Evolutionary conservation across 2,113 vertebrate genomes (phyloP).

Genomic region (Macroglossus sobrinus): DNA sequence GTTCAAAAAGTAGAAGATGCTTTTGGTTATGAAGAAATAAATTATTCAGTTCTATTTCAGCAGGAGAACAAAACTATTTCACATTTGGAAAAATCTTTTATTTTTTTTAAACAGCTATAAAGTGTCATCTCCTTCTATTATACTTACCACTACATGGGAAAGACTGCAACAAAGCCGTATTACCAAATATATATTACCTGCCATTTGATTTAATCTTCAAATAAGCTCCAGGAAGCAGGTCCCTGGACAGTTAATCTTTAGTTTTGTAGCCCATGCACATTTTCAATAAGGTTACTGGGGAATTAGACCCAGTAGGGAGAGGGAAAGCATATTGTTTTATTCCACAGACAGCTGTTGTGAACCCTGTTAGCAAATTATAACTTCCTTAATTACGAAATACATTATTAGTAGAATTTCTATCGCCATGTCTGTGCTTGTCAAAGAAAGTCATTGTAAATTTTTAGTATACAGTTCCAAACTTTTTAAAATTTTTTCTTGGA

Average conservation of each 20-base stretch:
- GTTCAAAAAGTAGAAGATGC: constrained; percentile 73
- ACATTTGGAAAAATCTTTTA: constrained; percentile 63
- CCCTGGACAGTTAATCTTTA: constrained; percentile 86
- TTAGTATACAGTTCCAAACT: background rate
- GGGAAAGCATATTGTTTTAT: constrained; percentile 78
- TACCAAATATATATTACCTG: constrained; percentile 84
- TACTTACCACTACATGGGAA: constrained; percentile 66
- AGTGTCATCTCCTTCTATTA: constrained; percentile 75
- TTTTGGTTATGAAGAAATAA: constrained; percentile 73
- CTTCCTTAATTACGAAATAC: constrained; percentile 74
- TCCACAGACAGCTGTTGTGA: constrained; percentile 75
- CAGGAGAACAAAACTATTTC: constrained; percentile 66
- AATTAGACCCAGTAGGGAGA: constrained; percentile 80
- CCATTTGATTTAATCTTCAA: constrained; percentile 89
- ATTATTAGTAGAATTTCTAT: constrained; percentile 62
- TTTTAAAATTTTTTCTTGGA: background rate
- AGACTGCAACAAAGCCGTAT: constrained; percentile 81
- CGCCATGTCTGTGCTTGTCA: background rate
- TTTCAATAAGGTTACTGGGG: constrained; percentile 85
- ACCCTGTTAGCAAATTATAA: constrained; percentile 75
- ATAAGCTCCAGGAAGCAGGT: constrained; percentile 84
- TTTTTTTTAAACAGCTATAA: constrained; percentile 66
- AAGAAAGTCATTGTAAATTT: background rate
- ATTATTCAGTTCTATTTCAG: constrained; percentile 75
- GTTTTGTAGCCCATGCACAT: constrained; percentile 86